Base-by-base conservation (phyloP, 2,113 vertebrate genomes). In the Ictalurus furcatus region DNA sequence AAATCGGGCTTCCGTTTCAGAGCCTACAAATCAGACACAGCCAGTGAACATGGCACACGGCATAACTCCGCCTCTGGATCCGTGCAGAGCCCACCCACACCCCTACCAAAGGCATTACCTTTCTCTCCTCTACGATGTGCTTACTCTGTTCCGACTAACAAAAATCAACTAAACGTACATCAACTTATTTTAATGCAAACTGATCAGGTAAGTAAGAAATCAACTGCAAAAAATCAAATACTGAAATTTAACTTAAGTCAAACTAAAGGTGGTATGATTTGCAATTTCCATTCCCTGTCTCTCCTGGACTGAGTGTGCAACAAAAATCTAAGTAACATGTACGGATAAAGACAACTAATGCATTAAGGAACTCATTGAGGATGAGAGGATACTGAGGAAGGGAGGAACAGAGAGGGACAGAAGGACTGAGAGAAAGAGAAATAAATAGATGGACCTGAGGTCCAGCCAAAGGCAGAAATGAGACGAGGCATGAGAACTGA, bases 1-100 rank as follows among this genome's bases (percentile, higher is more conserved):
- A 99, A 96, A 95, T 99, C 98, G 40, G 98, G 97, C 92, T 99
- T 99, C 97, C 98, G 96, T 96, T 99, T 99, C 96, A 99, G 96
- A 93, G 97, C 98, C 98, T 99, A 97, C 80, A 94, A 97, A 94
- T 96, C 94, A 98, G 94, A 98, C 92, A 97, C 89, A 97, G 88
- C 85, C 91, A 92, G 94, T 94, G 94, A 93, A 94, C 92, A 91
- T 86, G 91, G 92, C 52, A 92, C 65, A 92, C 83, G 73, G 76
- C 71, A n/a, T 30, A 81, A 90, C 91, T 91, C 92, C 90, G 83
- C 48, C 82, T 83, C 74, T 83, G 90, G 88, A 81, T 87, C 88
- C 84, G 84, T 86, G 67, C 79, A 87, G 85, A 79, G 85, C 86
- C 82, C 87, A 28, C 81, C 76, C 58, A 48, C 71, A 76, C 74